Evolutionary conservation across 2,888 invertebrate genomes (phyloP), one percentile per base, ranked within the genome.

Genomic region (Agonopterix alstromeriana): DNA sequence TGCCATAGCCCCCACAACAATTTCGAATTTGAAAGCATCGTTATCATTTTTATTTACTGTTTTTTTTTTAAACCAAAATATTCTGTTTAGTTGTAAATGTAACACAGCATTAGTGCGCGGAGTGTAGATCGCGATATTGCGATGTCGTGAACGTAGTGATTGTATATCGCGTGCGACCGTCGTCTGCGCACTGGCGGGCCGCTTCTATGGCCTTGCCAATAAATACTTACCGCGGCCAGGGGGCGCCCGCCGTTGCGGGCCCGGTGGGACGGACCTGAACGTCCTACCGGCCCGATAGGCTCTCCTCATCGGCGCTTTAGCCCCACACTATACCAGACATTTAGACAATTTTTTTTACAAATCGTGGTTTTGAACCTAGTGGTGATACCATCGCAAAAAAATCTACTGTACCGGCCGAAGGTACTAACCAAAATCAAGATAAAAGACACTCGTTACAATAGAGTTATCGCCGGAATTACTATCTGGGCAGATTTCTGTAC

Each of bases 171-270:
- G 80, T 82, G 76, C 78, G 78, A 83, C 68, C 73, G 86, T 71
- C 81, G 82, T 79, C 64, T 81, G 84, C 82, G 79, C 82, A 87
- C 86, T 87, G 88, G 79, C 79, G 76, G 64, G 82, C 68, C 76
- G 78, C 81, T 76, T 75, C 76, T 64, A 76, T 87, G 86, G 87
- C 89, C 88, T 89, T 89, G 89, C 87, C 71, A 83, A 87, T 89
- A 89, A 89, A 89, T 88, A 81, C 73, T 71, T 70, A 70, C 66
- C 69, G 70, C 64, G 63, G 60, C 76, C 79, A 81, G 73, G 78
- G 73, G 65, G 67, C 77, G 73, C 71, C 72, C 48, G 11, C 46
- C 36, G 43, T 36, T 47, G 35, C 38, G 10, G 40, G 61, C 27
- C 27, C 27, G 27, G 27, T 27, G 27, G 27, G 27, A 27, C 27